These are phyloP conservation scores for Phylloscopus whistleri DNA, from an alignment of 2,113 vertebrate species.

Conservation along the genomic window DNA sequence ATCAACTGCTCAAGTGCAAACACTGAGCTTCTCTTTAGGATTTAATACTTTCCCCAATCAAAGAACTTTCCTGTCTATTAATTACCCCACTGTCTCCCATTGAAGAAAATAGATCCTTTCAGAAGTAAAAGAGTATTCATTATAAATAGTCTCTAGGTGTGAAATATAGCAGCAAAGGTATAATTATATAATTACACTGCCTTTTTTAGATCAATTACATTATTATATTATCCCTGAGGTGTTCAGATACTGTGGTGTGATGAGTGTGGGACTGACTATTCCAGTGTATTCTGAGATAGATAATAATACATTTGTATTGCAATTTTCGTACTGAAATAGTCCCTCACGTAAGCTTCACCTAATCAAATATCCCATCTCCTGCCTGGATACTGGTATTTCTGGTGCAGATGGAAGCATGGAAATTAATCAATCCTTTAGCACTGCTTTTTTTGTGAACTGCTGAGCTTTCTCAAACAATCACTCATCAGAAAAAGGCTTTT, in stretches of 20 bases:
- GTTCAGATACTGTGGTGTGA: constrained; percentile 20
- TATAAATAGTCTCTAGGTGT: neutral
- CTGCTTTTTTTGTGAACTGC: neutral
- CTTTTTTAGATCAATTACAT: constrained; percentile 35
- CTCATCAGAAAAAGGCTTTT: neutral
- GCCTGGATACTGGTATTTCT: neutral
- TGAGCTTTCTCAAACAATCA: neutral
- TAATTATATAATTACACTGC: constrained; percentile 53
- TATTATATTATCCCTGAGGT: constrained; percentile 28
- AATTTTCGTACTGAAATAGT: neutral
- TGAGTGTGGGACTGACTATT: neutral
- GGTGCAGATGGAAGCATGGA: neutral
- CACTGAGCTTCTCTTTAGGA: neutral
- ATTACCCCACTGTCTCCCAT: neutral
- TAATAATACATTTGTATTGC: constrained; percentile 25
- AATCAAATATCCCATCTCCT: neutral
- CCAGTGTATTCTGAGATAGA: neutral
- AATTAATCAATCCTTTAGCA: neutral
- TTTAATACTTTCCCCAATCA: neutral
- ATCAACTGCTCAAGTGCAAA: neutral
- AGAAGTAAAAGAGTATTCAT: neutral
- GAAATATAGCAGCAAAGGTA: constrained; percentile 25
- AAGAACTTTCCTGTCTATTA: neutral
- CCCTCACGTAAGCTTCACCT: neutral
- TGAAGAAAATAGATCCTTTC: constrained; percentile 31